Conservation (phyloP, 2,113 vertebrate genomes). For the Psammodynastes pulverulentus region DNA sequence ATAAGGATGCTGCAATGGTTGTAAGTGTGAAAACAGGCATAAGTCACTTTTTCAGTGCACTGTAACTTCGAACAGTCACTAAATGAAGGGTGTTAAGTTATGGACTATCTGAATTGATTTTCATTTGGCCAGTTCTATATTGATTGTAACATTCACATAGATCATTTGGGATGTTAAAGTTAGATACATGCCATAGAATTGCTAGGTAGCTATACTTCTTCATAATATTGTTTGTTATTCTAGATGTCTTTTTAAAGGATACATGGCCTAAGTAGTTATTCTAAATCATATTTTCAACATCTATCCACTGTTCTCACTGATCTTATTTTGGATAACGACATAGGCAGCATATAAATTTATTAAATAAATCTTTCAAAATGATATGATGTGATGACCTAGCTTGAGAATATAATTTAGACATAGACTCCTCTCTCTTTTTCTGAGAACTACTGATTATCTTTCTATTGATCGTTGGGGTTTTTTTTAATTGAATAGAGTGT, state of each 20-base stretch:
- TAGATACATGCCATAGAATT: neutral
- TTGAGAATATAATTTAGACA: neutral
- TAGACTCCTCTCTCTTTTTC: neutral
- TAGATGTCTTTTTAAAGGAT: neutral
- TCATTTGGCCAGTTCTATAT: neutral
- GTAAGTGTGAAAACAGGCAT: too few relatives aligned
- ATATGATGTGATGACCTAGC: neutral
- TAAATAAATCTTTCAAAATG: neutral
- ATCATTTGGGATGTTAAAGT: neutral
- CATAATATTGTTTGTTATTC: neutral
- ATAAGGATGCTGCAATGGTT: too few relatives aligned
- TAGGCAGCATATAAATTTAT: neutral
- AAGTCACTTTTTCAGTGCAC: too few relatives aligned
- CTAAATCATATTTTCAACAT: neutral
- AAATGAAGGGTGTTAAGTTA: too few relatives aligned
- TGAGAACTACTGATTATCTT: neutral
- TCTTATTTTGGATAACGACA: neutral
- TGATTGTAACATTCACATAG: neutral
- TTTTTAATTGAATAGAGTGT: neutral
- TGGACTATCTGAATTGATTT: neutral
- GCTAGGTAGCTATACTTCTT: neutral
- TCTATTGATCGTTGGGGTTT: neutral
- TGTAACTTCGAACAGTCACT: too few relatives aligned
- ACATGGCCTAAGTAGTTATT: neutral
- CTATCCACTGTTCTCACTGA: neutral